phyloP scores from a whole-genome alignment of 2,888 invertebrate species.

The Microplitis deprimator region DNA sequence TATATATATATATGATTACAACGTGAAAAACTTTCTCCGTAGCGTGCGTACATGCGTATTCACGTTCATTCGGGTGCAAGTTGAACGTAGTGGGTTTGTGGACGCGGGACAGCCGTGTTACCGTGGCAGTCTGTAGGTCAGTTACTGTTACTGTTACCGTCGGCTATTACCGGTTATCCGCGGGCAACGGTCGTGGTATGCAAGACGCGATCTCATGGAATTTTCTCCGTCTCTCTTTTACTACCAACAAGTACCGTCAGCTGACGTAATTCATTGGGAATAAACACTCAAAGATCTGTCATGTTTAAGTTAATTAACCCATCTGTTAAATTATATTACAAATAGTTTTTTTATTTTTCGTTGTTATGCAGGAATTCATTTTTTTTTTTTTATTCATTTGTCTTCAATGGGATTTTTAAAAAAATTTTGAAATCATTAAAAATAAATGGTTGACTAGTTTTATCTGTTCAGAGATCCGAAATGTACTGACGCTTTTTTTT shows the following conservation, averaged over 20 bases:
- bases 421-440: too few species aligned
- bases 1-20: background rate
- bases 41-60: slow-evolving; percentile 20
- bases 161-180: slow-evolving; percentile 61
- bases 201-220: slow-evolving; percentile 47
- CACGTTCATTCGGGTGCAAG: slow-evolving; percentile 31
- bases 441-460: too few species aligned
- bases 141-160: slow-evolving; percentile 64
- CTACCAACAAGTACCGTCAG: slow-evolving; percentile 11
- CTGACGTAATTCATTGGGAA: background rate
- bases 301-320: background rate
- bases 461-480: too few species aligned
- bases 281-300: background rate
- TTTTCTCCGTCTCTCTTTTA: slow-evolving; percentile 39
- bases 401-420: too few species aligned
- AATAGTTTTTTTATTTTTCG: too few species aligned
- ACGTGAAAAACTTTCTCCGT: slow-evolving; percentile 36
- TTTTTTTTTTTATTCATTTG: too few species aligned
- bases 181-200: slow-evolving; percentile 60
- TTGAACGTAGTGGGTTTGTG: slow-evolving; percentile 37
- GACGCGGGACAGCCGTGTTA: slow-evolving; percentile 51
- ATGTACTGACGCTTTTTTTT: too few species aligned
- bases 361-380: too few species aligned
- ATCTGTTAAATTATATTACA: background rate
- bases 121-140: slow-evolving; percentile 57